These are phyloP conservation scores for Falco punctatus DNA, from an alignment of 2,113 vertebrate species.

Conservation along the genomic window DNA sequence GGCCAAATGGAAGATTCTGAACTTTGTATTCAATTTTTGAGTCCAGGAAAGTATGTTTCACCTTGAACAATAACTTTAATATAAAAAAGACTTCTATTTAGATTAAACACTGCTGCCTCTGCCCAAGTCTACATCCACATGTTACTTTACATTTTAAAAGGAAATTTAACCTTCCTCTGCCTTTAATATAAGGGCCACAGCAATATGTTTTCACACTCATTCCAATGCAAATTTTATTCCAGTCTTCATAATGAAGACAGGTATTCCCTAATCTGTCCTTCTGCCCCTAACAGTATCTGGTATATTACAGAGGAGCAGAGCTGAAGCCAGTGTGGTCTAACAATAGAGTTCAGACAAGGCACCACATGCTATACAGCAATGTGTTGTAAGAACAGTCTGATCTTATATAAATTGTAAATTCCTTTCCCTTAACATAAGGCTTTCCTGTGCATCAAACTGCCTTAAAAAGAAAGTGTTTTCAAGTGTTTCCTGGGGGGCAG, in stretches of 20 bases:
- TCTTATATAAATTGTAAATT: background rate
- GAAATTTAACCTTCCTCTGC: background rate
- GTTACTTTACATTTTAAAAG: background rate
- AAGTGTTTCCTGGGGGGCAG: background rate
- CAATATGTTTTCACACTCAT: background rate
- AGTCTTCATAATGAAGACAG: background rate
- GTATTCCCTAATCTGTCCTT: background rate
- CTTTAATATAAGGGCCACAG: background rate
- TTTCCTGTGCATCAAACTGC: background rate
- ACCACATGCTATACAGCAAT: background rate
- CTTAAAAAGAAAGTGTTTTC: background rate
- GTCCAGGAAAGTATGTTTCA: background rate
- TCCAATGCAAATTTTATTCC: background rate
- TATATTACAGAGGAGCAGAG: background rate
- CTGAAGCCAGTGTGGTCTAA: background rate
- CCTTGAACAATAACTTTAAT: background rate
- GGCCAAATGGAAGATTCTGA: background rate
- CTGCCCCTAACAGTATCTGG: background rate
- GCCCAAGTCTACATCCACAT: background rate
- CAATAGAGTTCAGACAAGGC: background rate
- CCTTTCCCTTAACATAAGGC: background rate
- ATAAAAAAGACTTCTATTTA: background rate
- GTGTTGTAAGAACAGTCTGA: background rate
- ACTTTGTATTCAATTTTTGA: background rate
- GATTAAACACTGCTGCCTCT: background rate